Conservation (phyloP, 1,140 invertebrate genomes). For the Tetramorium parvispinum region DNA sequence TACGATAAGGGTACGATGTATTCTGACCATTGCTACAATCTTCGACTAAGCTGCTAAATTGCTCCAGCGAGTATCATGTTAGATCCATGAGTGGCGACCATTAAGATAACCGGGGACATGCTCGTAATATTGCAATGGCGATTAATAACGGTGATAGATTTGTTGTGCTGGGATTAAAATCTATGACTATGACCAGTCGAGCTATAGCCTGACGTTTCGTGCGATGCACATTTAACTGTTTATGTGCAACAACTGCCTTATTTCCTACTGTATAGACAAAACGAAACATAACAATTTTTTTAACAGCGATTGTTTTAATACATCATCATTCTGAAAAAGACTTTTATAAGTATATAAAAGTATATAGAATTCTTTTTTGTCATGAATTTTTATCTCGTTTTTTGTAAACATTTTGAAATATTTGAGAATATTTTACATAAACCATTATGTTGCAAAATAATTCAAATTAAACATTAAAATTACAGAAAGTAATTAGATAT, state of each 20-base stretch:
- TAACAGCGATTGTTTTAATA: background rate
- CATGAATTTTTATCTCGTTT: background rate
- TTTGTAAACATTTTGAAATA: background rate
- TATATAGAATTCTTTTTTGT: background rate
- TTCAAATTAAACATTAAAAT: too few relatives aligned
- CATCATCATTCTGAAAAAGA: background rate
- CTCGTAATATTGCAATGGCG: constrained; percentile 22
- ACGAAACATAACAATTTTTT: background rate
- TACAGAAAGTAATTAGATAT: background rate
- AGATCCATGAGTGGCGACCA: constrained; percentile 33
- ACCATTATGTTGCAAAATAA: background rate
- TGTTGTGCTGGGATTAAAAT: constrained; percentile 26
- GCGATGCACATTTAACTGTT: constrained; percentile 12
- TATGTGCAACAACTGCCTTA: background rate
- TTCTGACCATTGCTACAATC: constrained; percentile 21
- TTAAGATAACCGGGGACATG: constrained; percentile 33
- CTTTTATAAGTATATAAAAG: background rate
- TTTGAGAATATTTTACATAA: background rate
- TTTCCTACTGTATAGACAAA: background rate
- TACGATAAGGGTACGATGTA: constrained; percentile 35
- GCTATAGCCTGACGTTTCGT: background rate
- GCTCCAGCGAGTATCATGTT: constrained; percentile 7
- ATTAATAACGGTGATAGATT: constrained; percentile 54
- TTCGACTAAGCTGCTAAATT: constrained; percentile 27
- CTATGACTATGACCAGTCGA: background rate